Percentiles rank a stretch among this genome's conserved stretches.
phyloP scores from a whole-genome alignment of 1,140 invertebrate genomes.

The Sycophila sp. region DNA sequence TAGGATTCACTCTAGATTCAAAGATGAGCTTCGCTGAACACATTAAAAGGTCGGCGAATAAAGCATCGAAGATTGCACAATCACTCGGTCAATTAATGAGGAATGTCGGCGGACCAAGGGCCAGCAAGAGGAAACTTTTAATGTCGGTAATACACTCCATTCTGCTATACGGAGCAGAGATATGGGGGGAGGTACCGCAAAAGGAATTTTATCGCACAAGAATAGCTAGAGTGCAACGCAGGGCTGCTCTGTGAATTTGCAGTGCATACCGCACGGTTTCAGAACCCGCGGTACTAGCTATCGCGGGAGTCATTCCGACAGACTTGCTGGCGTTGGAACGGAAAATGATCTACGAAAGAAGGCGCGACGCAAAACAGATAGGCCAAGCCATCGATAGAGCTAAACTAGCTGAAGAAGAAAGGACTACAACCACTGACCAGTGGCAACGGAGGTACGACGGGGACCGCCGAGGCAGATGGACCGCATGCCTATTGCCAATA shows the following conservation, averaged over 20 bases:
- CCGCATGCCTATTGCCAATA: neutral
- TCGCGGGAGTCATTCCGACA: neutral
- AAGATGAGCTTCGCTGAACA: too few relatives aligned
- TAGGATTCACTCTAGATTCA: too few relatives aligned
- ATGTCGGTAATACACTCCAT: conserved; percentile 9
- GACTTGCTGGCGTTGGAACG: conserved; percentile 5
- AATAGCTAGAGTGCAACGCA: conserved; percentile 33
- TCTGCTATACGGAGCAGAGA: conserved; percentile 40
- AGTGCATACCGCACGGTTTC: conserved; percentile 41
- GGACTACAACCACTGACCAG: neutral
- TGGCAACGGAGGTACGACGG: neutral
- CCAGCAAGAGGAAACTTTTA: neutral
- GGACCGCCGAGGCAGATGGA: neutral
- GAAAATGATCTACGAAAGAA: neutral
- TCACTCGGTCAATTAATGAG: neutral
- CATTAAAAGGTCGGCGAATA: too few relatives aligned
- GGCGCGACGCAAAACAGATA: neutral
- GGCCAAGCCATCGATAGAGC: neutral
- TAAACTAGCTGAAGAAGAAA: neutral
- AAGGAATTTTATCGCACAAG: conserved; percentile 25
- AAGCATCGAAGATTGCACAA: too few relatives aligned
- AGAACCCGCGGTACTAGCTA: conserved; percentile 27
- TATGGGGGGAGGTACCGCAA: conserved; percentile 30
- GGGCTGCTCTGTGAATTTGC: conserved; percentile 33
- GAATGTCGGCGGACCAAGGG: neutral